Evolutionary conservation across 2,888 invertebrate species (phyloP).

Genomic region (Parnassius orleans): DNA sequence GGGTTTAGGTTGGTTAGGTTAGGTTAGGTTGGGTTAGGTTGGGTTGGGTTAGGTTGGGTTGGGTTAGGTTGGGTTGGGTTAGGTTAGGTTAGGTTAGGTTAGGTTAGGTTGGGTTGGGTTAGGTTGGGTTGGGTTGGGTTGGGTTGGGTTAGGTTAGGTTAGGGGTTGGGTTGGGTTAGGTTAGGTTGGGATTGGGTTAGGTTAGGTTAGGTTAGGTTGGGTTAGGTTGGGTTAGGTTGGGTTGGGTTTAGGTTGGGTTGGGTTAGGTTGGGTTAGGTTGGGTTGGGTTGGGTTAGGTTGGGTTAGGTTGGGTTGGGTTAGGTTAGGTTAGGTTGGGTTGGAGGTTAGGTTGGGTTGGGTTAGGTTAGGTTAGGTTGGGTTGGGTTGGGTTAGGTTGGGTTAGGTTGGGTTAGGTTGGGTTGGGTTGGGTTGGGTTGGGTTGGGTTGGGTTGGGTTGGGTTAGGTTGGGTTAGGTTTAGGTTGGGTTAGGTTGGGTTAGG

Average conservation of each 20-base stretch:
- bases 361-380: background rate
- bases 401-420: background rate
- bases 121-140: constrained; percentile 15
- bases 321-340: background rate
- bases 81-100: constrained; percentile 5
- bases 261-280: constrained; percentile 29
- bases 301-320: constrained; percentile 21
- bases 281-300: no score
- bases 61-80: background rate
- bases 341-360: no score
- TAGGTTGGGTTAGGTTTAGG: no score
- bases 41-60: no score
- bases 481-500: no score
- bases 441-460: no score
- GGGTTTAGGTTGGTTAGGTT: constrained; percentile 26
- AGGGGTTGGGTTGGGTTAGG: no score
- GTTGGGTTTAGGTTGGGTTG: constrained; percentile 22
- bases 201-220: constrained; percentile 6
- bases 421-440: no score
- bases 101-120: constrained; percentile 14
- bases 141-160: constrained; percentile 4
- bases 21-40: constrained; percentile 1
- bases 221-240: constrained; percentile 11
- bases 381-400: constrained; percentile 2
- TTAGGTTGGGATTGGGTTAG: no score